Percentiles rank a stretch among this genome's conserved stretches.
phyloP scores from a whole-genome alignment of 2,113 vertebrate genomes.

The Dinomys branickii region DNA sequence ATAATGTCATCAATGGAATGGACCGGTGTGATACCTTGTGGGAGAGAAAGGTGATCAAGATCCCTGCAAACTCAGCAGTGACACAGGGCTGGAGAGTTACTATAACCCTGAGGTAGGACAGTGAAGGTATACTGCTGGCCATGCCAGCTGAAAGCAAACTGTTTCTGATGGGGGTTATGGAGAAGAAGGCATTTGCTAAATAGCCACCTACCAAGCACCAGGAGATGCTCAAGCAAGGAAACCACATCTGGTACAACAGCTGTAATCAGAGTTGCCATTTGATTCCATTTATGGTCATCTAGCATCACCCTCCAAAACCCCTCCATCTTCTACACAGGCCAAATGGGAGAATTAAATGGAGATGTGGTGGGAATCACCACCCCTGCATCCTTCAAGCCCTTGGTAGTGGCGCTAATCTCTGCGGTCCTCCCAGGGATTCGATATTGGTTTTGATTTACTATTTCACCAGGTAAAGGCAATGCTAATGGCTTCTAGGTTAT shows the following conservation, averaged over 20 bases:
- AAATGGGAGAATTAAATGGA: neutral
- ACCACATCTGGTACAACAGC: neutral
- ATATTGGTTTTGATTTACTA: neutral
- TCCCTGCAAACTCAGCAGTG: neutral
- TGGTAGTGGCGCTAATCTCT: neutral
- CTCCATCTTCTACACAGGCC: neutral
- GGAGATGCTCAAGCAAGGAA: neutral
- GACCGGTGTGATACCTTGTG: neutral
- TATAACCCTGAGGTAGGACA: neutral
- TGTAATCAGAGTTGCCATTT: neutral
- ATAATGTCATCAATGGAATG: neutral
- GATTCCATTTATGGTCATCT: neutral
- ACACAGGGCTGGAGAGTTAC: neutral
- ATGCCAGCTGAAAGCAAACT: neutral
- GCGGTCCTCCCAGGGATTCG: neutral
- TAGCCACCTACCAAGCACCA: neutral
- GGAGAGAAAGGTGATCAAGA: neutral
- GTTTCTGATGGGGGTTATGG: neutral
- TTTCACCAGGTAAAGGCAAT: neutral
- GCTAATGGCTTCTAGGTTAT: neutral
- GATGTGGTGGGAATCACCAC: neutral
- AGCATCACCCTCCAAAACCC: neutral
- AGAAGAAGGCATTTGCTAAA: neutral
- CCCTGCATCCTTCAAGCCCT: neutral
- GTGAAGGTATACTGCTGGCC: neutral